A percentile compares a stretch with the other conserved stretches of the same genome.
Evolutionary conservation across 2,113 vertebrate genomes (phyloP).

Genomic region (Corydoras sp.): DNA sequence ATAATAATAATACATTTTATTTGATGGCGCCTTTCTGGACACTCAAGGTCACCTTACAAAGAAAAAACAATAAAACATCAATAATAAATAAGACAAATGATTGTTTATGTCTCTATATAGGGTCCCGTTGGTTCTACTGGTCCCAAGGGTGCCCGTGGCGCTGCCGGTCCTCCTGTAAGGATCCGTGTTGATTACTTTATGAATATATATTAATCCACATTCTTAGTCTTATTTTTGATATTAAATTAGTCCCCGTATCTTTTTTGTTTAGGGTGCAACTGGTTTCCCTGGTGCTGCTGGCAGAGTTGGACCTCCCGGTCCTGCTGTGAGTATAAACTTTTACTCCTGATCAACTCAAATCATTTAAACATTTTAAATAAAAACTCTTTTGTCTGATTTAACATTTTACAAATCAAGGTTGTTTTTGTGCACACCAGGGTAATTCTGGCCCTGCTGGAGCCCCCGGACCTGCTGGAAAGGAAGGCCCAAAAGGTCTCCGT

Average conservation of each 20-base stretch:
- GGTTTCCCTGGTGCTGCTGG: slow-evolving; percentile 86
- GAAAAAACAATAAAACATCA: too few species aligned
- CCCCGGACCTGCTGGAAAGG: slow-evolving; percentile 81
- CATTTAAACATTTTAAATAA: too few species aligned
- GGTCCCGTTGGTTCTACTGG: slow-evolving; percentile 90
- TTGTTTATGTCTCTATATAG: slow-evolving; percentile 52
- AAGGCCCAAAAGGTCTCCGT: slow-evolving; percentile 87
- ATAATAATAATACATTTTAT: too few species aligned
- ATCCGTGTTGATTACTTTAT: not conserved
- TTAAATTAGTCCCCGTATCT: slow-evolving; percentile 10
- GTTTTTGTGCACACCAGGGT: slow-evolving; percentile 64
- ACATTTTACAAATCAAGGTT: slow-evolving; percentile 2
- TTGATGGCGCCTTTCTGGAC: too few species aligned
- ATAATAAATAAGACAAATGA: too few species aligned
- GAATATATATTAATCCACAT: not conserved
- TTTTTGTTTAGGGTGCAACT: slow-evolving; percentile 77
- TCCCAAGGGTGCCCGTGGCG: slow-evolving; percentile 86
- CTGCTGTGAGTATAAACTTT: slow-evolving; percentile 73
- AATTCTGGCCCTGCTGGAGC: slow-evolving; percentile 84
- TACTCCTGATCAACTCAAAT: too few species aligned
- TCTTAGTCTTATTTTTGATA: not conserved
- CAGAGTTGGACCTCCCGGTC: slow-evolving; percentile 86
- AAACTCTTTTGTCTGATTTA: too few species aligned
- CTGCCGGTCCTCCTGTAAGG: slow-evolving; percentile 91
- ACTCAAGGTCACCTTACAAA: too few species aligned